Evolutionary conservation across 2,113 vertebrate genomes (phyloP), one percentile per base, ranked within the genome.

Genomic region (Callipepla squamata): DNA sequence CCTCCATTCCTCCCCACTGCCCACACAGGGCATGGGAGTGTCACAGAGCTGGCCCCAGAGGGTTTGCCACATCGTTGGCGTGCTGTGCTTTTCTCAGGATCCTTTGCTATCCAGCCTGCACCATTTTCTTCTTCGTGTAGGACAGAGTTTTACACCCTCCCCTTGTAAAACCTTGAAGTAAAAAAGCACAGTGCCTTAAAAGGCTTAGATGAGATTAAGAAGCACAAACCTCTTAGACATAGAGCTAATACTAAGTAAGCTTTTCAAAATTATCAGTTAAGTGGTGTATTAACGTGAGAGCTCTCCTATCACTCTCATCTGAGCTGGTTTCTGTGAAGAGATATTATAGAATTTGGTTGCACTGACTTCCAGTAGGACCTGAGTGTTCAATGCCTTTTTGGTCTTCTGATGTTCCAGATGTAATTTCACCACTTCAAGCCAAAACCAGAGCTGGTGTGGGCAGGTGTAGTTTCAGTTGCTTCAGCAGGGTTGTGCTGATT

Each of bases 141-240:
- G 63, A 21, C 6, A 12, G 75, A 44, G 57, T 30, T 85, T 93
- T 92, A 80, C 88, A 40, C 57, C 51, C 65, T 92, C 44, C 30
- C 50, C 57, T 63, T 85, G 81, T 85, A 86, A 91, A 94, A 91
- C 51, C 59, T 65, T 70, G 84, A 82, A 72, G 93, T 92, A 83
- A 94, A 92, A 94, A 91, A 61, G 36, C 34, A 18, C 45, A 55
- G 36, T 87, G 66, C 88, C 48, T 96, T 92, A 96, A 85, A 76
- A 90, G 68, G 63, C 50, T 95, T 94, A 96, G 73, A 32, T 21
- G 30, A 73, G 76, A 96, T 92, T 91, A 94, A 74, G 72, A 32
- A 62, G 87, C 81, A 78, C 89, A 91, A 94, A 89, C 82, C 87
- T 95, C 91, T 94, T 91, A 90, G 32, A 75, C n/a, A 47, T 65